These are phyloP conservation scores for Boloria euphrosyne DNA, from an alignment of 2,888 invertebrate genomes.

Conservation along the genomic window DNA sequence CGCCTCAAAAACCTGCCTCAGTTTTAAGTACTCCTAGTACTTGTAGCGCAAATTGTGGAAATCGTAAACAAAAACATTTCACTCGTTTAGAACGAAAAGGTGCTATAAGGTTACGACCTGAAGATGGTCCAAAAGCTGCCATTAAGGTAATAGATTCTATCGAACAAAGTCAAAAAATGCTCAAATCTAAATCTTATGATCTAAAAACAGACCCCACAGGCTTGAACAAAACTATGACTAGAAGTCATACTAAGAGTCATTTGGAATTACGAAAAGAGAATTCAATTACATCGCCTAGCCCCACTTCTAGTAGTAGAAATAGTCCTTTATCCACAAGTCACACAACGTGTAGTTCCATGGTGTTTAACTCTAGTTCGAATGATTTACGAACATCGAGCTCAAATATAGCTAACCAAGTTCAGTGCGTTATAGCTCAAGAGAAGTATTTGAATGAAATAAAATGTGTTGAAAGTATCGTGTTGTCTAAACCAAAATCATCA, in stretches of 20 bases:
- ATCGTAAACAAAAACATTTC: slow-evolving; percentile 66
- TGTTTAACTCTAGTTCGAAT: slow-evolving; percentile 79
- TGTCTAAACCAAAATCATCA: slow-evolving; percentile 66
- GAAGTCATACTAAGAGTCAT: slow-evolving; percentile 67
- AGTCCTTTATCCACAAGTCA: slow-evolving; percentile 78
- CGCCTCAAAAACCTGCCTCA: slow-evolving; percentile 68
- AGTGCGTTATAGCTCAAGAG: slow-evolving; percentile 80
- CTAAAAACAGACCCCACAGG: slow-evolving; percentile 73
- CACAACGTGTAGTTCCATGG: slow-evolving; percentile 80
- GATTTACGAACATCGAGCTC: slow-evolving; percentile 77
- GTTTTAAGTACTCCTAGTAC: slow-evolving; percentile 68
- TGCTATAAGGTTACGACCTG: slow-evolving; percentile 76
- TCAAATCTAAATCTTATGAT: slow-evolving; percentile 76
- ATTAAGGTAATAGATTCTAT: slow-evolving; percentile 76
- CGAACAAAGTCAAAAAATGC: slow-evolving; percentile 77
- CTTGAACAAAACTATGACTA: slow-evolving; percentile 62
- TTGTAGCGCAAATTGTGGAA: slow-evolving; percentile 71
- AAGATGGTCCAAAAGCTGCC: slow-evolving; percentile 74
- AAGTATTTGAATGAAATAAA: slow-evolving; percentile 77
- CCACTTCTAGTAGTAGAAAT: slow-evolving; percentile 77
- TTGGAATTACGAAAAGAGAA: slow-evolving; percentile 72
- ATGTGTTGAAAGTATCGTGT: slow-evolving; percentile 76
- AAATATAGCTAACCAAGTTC: slow-evolving; percentile 74
- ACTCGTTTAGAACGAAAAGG: slow-evolving; percentile 75
- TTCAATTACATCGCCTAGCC: slow-evolving; percentile 72